phyloP scores from a whole-genome alignment of 2,888 invertebrate genomes.

The Troides helena region DNA sequence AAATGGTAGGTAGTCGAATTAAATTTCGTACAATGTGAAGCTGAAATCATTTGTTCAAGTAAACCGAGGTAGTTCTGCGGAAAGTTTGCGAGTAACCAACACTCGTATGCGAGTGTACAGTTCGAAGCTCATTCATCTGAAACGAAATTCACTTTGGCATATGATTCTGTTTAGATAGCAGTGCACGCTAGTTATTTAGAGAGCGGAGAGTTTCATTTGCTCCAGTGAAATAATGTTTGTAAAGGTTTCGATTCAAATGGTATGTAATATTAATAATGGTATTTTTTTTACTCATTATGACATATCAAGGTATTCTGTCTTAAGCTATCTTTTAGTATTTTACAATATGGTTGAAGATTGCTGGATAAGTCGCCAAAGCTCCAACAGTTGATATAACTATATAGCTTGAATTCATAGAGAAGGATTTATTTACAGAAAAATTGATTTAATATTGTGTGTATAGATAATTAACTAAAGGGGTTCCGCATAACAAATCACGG shows the following conservation, averaged over 20 bases:
- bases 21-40: not conserved
- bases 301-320: too few species aligned
- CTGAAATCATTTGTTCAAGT: slow-evolving; percentile 2
- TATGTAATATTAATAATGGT: not conserved
- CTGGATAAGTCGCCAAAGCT: too few species aligned
- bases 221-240: not conserved
- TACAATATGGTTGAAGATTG: too few species aligned
- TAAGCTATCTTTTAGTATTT: too few species aligned
- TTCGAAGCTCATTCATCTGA: slow-evolving; percentile 15
- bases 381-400: too few species aligned
- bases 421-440: too few species aligned
- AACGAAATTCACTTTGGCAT: slow-evolving; percentile 11
- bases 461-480: too few species aligned
- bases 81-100: slow-evolving; percentile 11
- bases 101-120: slow-evolving; percentile 11
- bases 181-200: slow-evolving; percentile 5
- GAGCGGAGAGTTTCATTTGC: not conserved
- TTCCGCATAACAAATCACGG: too few species aligned
- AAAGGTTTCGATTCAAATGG: not conserved
- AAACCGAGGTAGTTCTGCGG: slow-evolving; percentile 3
- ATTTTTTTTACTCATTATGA: too few species aligned
- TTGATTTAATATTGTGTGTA: too few species aligned
- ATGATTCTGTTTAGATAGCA: slow-evolving; percentile 13
- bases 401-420: too few species aligned
- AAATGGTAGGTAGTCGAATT: not conserved